Conservation (phyloP, 2,888 invertebrate species). For the Agrotis clavis region DNA sequence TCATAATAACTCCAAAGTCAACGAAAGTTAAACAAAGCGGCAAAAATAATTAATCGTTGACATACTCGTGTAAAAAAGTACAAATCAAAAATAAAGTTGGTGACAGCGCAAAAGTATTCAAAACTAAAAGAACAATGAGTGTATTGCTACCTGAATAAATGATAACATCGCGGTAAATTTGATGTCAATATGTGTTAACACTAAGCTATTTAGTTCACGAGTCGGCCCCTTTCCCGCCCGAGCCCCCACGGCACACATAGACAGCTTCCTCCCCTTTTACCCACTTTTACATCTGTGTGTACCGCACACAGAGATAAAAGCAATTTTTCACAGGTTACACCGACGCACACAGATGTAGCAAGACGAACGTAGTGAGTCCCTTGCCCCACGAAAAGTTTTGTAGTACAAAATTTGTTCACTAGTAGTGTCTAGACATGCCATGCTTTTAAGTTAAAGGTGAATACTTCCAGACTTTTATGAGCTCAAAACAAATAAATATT, state of each 20-base stretch:
- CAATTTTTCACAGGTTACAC: conserved; percentile 89
- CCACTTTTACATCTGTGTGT: conserved; percentile 72
- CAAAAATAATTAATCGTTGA: conserved; percentile 85
- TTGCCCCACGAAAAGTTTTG: conserved; percentile 89
- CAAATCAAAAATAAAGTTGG: conserved; percentile 64
- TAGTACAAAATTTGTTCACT: conserved; percentile 89
- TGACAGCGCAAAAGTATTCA: conserved; percentile 74
- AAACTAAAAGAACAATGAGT: conserved; percentile 85
- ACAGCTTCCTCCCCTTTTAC: conserved; percentile 64
- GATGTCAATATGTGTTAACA: conserved; percentile 92
- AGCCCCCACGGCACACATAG: conserved; percentile 77
- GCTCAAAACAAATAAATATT: conserved; percentile 75
- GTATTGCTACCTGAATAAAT: conserved; percentile 90
- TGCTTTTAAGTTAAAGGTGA: conserved; percentile 87
- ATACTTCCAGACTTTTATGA: conserved; percentile 83
- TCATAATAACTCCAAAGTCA: conserved; percentile 85
- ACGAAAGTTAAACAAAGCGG: conserved; percentile 86
- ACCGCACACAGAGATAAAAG: conserved; percentile 79
- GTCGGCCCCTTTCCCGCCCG: conserved; percentile 83
- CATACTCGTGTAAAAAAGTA: conserved; percentile 74
- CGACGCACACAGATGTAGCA: conserved; percentile 78
- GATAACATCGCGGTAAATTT: conserved; percentile 91
- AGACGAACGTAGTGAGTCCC: conserved; percentile 85
- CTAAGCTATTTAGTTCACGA: conserved; percentile 91
- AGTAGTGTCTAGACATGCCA: conserved; percentile 90